phyloP scores from a whole-genome alignment of 1,140 invertebrate genomes.

The Saccostrea glomerata region DNA sequence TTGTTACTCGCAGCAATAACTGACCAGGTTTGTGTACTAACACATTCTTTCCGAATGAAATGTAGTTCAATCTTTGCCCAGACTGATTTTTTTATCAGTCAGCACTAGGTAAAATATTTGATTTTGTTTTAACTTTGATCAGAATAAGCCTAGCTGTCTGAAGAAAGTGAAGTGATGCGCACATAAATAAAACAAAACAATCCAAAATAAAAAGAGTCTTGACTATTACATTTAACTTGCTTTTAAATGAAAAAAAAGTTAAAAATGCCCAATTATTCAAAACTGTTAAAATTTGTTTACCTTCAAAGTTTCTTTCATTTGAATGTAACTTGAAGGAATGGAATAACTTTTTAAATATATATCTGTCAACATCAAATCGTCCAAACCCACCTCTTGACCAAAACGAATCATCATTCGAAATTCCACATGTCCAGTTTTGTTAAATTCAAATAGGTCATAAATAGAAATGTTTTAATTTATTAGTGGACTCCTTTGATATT shows the following conservation, averaged over 20 bases:
- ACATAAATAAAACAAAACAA: no score
- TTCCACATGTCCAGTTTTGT: neutral
- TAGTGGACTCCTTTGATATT: neutral
- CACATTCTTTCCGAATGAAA: constrained; percentile 11
- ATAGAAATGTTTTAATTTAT: neutral
- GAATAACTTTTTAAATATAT: no score
- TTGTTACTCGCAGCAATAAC: neutral
- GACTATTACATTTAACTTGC: neutral
- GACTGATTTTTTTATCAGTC: neutral
- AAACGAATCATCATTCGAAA: neutral
- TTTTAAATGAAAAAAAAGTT: neutral
- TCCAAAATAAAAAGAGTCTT: neutral
- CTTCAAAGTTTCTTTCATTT: neutral
- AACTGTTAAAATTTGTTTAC: neutral
- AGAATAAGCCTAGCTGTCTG: neutral
- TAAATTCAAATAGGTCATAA: neutral
- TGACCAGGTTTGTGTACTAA: constrained; percentile 7
- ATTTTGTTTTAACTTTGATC: neutral
- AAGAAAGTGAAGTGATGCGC: no score
- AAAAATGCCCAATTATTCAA: neutral
- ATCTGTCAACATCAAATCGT: neutral
- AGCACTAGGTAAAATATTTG: neutral
- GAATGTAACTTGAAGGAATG: neutral
- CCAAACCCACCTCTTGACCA: neutral
- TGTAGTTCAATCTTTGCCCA: neutral